Evolutionary conservation across 2,888 invertebrate genomes (phyloP).

Genomic region (Caenorhabditis drosophilae): DNA sequence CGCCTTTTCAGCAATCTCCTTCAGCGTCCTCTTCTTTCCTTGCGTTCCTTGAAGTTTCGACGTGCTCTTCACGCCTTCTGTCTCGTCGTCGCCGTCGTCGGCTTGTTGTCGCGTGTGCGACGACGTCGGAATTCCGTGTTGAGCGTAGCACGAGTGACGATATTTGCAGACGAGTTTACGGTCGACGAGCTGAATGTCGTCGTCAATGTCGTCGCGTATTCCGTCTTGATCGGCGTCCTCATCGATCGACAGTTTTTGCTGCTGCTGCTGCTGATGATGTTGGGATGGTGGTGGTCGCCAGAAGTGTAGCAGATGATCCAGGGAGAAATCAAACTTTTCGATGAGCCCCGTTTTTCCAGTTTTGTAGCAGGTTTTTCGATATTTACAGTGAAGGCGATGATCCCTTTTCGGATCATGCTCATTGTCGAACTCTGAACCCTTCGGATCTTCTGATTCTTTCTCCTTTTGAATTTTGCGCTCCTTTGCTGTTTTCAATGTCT

Average conservation of each 20-base stretch:
- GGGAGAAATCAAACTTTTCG: conserved; percentile 20
- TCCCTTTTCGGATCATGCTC: conserved; percentile 33
- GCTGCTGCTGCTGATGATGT: too few species aligned
- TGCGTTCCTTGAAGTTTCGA: conserved; percentile 31
- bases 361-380: conserved; percentile 56
- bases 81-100: conserved; percentile 42
- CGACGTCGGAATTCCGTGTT: conserved; percentile 32
- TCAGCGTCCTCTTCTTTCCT: conserved; percentile 52
- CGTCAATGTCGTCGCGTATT: conserved; percentile 38
- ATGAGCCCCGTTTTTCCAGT: conserved; percentile 46
- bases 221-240: conserved; percentile 40
- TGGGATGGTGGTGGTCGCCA: conserved; percentile 27
- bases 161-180: conserved; percentile 53
- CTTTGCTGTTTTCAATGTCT: conserved; percentile 24
- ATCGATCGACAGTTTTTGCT: conserved; percentile 16
- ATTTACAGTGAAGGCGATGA: conserved; percentile 53
- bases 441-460: conserved; percentile 16
- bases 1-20: conserved; percentile 48
- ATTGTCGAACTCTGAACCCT: conserved; percentile 38
- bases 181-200: conserved; percentile 36
- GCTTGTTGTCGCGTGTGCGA: too few species aligned
- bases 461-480: conserved; percentile 25
- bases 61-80: conserved; percentile 31
- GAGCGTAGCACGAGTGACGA: conserved; percentile 49
- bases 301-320: conserved; percentile 34